These are phyloP conservation scores for Dryocosmus kuriphilus DNA, from an alignment of 2,888 invertebrate genomes.

Conservation along the genomic window DNA sequence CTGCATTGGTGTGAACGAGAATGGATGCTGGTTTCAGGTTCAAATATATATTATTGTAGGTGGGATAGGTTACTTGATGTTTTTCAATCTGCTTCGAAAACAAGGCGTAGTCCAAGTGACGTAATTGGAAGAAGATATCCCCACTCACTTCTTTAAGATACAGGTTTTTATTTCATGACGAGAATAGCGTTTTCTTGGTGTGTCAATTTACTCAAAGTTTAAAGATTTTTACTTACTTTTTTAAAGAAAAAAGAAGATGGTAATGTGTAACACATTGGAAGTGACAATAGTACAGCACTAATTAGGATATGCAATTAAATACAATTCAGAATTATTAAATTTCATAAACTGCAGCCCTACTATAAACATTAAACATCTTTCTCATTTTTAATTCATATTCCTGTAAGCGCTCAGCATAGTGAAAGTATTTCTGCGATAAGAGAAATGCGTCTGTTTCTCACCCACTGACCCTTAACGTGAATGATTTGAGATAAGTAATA, in stretches of 20 bases:
- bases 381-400: background rate
- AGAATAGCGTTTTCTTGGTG: background rate
- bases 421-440: constrained; percentile 37
- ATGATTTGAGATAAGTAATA: constrained; percentile 8
- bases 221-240: background rate
- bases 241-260: background rate
- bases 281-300: background rate
- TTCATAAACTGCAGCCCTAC: too few species aligned
- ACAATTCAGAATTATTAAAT: too few species aligned
- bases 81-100: constrained; percentile 16
- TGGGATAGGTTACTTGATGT: constrained; percentile 23
- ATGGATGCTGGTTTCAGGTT: constrained; percentile 20
- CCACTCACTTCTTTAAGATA: background rate
- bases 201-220: background rate
- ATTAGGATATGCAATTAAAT: too few species aligned
- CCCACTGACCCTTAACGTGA: constrained; percentile 60
- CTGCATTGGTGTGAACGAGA: background rate
- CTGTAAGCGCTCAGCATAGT: constrained; percentile 17
- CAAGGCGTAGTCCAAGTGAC: constrained; percentile 6
- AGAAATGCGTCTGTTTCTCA: constrained; percentile 54
- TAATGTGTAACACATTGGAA: background rate
- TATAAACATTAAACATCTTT: constrained; percentile 19
- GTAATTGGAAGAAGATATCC: constrained; percentile 15
- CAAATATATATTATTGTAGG: constrained; percentile 20
- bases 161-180: background rate